phyloP scores from a whole-genome alignment of 1,140 invertebrate genomes.

The Amphibalanus amphitrite region DNA sequence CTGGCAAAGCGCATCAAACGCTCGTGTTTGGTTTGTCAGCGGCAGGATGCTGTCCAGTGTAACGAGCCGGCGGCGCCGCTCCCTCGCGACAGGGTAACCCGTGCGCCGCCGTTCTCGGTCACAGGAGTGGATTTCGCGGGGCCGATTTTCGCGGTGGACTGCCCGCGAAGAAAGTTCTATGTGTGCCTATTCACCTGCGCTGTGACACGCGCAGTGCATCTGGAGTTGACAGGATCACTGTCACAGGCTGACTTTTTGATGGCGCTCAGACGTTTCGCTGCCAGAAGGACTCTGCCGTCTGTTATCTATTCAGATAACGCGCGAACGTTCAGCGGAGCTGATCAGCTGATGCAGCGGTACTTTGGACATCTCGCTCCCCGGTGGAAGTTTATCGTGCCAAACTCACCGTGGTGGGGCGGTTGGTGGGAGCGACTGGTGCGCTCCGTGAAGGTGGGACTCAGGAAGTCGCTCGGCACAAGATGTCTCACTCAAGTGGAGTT shows the following conservation, averaged over 20 bases:
- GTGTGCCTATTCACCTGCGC: slow-evolving; percentile 6
- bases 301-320: slow-evolving; percentile 12
- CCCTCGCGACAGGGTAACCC: slow-evolving; percentile 5
- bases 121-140: slow-evolving; percentile 9
- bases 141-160: slow-evolving; percentile 6
- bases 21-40: slow-evolving; percentile 3
- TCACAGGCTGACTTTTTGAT: slow-evolving; percentile 1
- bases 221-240: slow-evolving; percentile 6
- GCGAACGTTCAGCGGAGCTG: slow-evolving; percentile 10
- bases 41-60: slow-evolving; percentile 7
- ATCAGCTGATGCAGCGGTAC: background rate
- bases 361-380: slow-evolving; percentile 4
- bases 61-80: slow-evolving; percentile 2
- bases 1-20: slow-evolving; percentile 7
- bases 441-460: slow-evolving; percentile 13
- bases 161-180: background rate
- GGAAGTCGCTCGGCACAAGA: slow-evolving; percentile 7
- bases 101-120: slow-evolving; percentile 7
- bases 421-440: slow-evolving; percentile 13
- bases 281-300: slow-evolving; percentile 2
- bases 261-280: slow-evolving; percentile 9
- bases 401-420: slow-evolving; percentile 15
- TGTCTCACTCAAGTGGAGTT: slow-evolving; percentile 7
- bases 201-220: slow-evolving; percentile 9
- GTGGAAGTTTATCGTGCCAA: slow-evolving; percentile 15